phyloP scores from a whole-genome alignment of 2,888 invertebrate genomes.

The Crematogaster levior region DNA sequence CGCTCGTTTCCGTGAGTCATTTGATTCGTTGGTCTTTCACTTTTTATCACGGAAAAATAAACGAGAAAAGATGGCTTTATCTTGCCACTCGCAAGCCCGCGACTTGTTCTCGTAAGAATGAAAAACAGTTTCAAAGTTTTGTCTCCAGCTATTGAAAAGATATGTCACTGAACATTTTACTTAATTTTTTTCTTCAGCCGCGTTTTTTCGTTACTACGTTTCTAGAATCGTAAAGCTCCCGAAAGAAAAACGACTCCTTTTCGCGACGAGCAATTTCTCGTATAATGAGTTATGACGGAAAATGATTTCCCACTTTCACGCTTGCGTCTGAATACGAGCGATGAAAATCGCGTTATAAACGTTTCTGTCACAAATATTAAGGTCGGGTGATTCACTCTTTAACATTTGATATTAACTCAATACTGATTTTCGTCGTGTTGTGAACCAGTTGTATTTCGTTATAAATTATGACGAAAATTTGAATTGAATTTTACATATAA shows the following conservation, averaged over 20 bases:
- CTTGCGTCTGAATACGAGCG: background rate
- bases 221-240: background rate
- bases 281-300: background rate
- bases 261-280: background rate
- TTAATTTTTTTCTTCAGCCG: background rate
- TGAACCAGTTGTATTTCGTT: background rate
- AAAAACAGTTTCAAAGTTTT: slow-evolving; percentile 26
- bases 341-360: slow-evolving; percentile 10
- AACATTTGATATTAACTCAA: background rate
- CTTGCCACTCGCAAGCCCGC: slow-evolving; percentile 36
- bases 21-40: slow-evolving; percentile 44
- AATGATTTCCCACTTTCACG: slow-evolving; percentile 15
- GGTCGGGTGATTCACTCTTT: background rate
- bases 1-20: slow-evolving; percentile 56
- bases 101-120: slow-evolving; percentile 38
- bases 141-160: slow-evolving; percentile 14
- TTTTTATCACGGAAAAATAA: slow-evolving; percentile 70
- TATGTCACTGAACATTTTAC: slow-evolving; percentile 8
- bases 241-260: background rate
- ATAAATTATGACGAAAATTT: background rate
- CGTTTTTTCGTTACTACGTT: background rate
- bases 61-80: slow-evolving; percentile 57
- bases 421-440: background rate
- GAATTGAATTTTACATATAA: background rate
- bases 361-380: background rate